Base-by-base conservation (phyloP, 2,888 invertebrate genomes). In the Drosophila falleni region DNA sequence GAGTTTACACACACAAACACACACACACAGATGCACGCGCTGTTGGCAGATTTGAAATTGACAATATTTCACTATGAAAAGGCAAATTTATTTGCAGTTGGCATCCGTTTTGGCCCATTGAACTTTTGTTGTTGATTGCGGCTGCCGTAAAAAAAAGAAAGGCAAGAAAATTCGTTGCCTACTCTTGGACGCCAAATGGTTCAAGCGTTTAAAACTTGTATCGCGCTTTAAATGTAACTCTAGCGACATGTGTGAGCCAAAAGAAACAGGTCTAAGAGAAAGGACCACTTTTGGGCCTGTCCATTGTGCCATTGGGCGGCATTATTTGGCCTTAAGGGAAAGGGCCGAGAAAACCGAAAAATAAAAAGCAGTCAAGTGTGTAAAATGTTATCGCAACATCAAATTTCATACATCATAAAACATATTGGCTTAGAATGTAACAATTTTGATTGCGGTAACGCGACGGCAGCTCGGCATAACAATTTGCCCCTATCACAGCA, bases 331-430 rank as follows among this genome's bases (percentile, higher is more conserved):
- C 53, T 11, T 5, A 37, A n/a, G 31, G 33, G 15, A 11, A 37
- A 29, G 23, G 15, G 56, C 16, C 19, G 46, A 59, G 76, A 51
- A 29, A 53, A 46, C 62, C 68, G 70, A 70, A 74, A 74, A 72
- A 82, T 83, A 81, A 88, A 80, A 78, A 71, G 78, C 87, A 87
- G 70, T 72, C 84, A 75, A 87, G 85, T 81, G 87, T 87, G 81
- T 84, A 87, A 89, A 87, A 82, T 89, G 87, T 89, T 89, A 87
- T 87, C 89, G 89, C 87, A 89, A 89, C 90, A 89, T 89, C 89
- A 90, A 89, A 89, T 89, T 90, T 89, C 90, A 89, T 89, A 89
- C 90, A 90, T 89, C 89, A 90, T 89, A 89, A 89, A 89, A 89
- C 90, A 89, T 90, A 90, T 90, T 89, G 90, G 89, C 90, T 89